A percentile compares a stretch with the other conserved stretches of the same genome.
Conservation (phyloP, 2,113 vertebrate species). For the Tupaia chinensis region DNA sequence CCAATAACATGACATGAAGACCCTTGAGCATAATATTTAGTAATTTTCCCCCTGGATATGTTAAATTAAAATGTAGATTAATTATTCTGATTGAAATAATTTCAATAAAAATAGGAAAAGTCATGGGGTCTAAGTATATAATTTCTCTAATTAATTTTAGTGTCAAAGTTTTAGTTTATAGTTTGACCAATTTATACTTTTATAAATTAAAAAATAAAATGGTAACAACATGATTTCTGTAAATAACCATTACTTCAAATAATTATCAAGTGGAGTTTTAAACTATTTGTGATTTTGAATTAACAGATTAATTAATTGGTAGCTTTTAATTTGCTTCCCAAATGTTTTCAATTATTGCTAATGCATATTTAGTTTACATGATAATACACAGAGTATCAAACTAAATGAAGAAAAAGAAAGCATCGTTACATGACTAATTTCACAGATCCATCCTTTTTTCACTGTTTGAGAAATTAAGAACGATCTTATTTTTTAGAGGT, state of each 20-base stretch:
- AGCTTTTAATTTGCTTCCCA: constrained; percentile 34
- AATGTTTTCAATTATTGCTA: not conserved
- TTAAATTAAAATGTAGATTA: constrained; percentile 3
- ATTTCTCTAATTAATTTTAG: not conserved
- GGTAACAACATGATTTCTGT: not conserved
- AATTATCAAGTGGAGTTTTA: constrained; percentile 44
- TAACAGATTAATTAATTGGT: constrained; percentile 20
- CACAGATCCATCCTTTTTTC: not conserved
- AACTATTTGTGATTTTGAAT: constrained; percentile 26
- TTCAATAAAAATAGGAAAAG: constrained; percentile 21
- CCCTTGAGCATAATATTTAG: constrained; percentile 8
- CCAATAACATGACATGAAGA: not conserved
- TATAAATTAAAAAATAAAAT: not conserved
- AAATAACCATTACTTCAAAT: not conserved
- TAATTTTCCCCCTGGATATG: not conserved
- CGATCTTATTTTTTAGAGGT: constrained; percentile 47
- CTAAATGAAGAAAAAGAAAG: constrained; percentile 23
- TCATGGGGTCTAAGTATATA: not conserved
- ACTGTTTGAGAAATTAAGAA: constrained; percentile 23
- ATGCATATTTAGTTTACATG: constrained; percentile 8
- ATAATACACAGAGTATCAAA: constrained; percentile 13
- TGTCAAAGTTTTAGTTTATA: not conserved
- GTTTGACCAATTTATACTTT: constrained; percentile 14
- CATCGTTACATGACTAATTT: not conserved
- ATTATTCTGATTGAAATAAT: constrained; percentile 12